Percentiles rank a stretch among this genome's conserved stretches.
These are phyloP conservation scores for Nymphicus hollandicus DNA, from an alignment of 2,113 vertebrate species.

Conservation along the genomic window DNA sequence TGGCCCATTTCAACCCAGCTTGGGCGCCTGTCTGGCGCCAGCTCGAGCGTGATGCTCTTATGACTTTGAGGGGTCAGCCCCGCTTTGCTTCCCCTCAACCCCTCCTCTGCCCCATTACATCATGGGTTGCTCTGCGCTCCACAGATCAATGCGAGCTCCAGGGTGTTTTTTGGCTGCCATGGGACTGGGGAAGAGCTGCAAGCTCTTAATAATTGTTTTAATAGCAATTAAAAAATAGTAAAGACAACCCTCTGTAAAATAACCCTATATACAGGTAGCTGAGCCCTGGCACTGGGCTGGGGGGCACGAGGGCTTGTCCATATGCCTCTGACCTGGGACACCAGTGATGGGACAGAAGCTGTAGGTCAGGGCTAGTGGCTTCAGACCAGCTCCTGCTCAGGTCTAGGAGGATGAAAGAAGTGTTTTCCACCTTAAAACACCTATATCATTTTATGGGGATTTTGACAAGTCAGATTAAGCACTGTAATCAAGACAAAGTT, in stretches of 20 bases:
- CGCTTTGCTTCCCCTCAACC: accelerated
- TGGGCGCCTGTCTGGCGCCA: accelerated
- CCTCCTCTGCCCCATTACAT: not conserved
- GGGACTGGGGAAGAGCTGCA: accelerated
- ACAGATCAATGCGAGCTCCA: not conserved
- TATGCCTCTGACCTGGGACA: not conserved
- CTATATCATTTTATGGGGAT: not conserved
- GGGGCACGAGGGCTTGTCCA: not conserved
- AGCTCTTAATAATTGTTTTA: not conserved
- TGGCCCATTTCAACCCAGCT: not conserved
- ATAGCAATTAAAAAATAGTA: not conserved
- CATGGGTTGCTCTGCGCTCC: accelerated
- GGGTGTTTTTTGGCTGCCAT: accelerated
- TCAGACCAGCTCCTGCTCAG: not conserved
- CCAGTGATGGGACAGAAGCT: not conserved
- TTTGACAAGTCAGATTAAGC: slow-evolving; percentile 36
- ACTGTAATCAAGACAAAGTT: slow-evolving; percentile 44
- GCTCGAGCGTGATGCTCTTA: not conserved
- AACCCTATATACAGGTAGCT: not conserved
- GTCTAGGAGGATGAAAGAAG: not conserved
- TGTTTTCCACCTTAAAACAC: slow-evolving; percentile 21
- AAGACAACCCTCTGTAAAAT: not conserved
- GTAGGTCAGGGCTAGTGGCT: not conserved
- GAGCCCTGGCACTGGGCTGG: not conserved
- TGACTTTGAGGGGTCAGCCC: not conserved